Percentiles rank a stretch among this genome's conserved stretches.
Evolutionary conservation across 2,797 vertebrate genomes (phyloP).

Genomic region (Oreochromis grahami): DNA sequence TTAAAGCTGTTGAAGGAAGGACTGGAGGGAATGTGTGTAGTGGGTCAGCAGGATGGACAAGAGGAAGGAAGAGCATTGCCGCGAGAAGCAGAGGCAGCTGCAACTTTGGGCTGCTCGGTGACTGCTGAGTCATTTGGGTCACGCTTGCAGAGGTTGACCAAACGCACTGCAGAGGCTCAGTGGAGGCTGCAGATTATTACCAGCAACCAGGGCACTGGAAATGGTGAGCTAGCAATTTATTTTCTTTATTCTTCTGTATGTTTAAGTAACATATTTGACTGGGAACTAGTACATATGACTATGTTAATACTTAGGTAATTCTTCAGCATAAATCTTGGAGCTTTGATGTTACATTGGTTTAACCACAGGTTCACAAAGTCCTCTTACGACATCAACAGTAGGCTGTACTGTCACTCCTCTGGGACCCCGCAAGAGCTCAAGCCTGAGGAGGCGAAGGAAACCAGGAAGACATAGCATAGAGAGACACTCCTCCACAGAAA

Average conservation of each 20-base stretch:
- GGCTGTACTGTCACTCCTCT: constrained; percentile 32
- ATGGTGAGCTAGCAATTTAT: constrained; percentile 37
- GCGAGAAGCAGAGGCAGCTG: constrained; percentile 69
- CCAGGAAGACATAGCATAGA: constrained; percentile 42
- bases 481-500: constrained; percentile 72
- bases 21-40: constrained; percentile 82
- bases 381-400: constrained; percentile 10
- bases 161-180: constrained; percentile 90
- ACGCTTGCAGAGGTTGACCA: constrained; percentile 85
- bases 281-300: neutral
- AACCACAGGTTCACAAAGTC: constrained; percentile 46
- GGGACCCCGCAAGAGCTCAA: constrained; percentile 58
- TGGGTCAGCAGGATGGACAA: constrained; percentile 77
- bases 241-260: neutral
- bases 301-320: neutral
- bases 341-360: neutral
- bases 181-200: constrained; percentile 93
- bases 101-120: constrained; percentile 79
- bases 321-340: neutral
- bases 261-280: neutral
- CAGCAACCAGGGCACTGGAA: constrained; percentile 76
- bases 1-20: constrained; percentile 86
- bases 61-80: constrained; percentile 54
- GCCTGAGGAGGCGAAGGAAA: constrained; percentile 66
- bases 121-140: constrained; percentile 77